A percentile compares a stretch with the other conserved stretches of the same genome.
Conservation (phyloP, 2,113 vertebrate species). For the Cranoglanis bouderius region DNA sequence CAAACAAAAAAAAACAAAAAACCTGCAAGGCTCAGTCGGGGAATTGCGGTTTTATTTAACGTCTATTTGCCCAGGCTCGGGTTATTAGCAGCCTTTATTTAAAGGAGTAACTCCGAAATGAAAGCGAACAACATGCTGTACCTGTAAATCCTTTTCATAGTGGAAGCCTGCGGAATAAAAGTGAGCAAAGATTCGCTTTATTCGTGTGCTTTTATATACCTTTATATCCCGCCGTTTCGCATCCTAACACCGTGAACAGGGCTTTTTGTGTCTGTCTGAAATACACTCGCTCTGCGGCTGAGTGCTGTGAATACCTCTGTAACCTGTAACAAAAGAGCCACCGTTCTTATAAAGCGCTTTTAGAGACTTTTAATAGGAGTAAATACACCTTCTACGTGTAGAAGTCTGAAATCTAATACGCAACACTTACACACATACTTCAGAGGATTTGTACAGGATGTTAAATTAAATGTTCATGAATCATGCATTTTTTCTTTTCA, state of each 20-base stretch:
- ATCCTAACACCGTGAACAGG: not conserved
- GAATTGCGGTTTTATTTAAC: not conserved
- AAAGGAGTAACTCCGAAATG: not conserved
- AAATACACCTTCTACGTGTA: not conserved
- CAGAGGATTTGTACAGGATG: no score
- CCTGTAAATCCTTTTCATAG: not conserved
- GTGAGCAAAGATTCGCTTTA: not conserved
- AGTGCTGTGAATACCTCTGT: not conserved
- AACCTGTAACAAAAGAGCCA: not conserved
- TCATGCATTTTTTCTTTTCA: not conserved
- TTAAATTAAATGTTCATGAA: not conserved
- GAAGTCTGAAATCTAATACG: not conserved
- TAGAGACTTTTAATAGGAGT: not conserved
- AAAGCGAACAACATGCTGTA: not conserved
- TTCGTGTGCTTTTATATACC: not conserved
- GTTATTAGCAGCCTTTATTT: not conserved
- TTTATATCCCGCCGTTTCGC: not conserved
- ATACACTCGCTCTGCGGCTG: not conserved
- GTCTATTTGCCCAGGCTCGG: not conserved
- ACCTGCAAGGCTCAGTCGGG: not conserved
- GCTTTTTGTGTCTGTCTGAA: not conserved
- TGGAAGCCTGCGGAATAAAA: not conserved
- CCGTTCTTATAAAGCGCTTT: not conserved
- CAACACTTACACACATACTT: not conserved
- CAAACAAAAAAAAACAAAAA: not conserved